Evolutionary conservation across 2,797 vertebrate species (phyloP).

Genomic region (Falco naumanni): DNA sequence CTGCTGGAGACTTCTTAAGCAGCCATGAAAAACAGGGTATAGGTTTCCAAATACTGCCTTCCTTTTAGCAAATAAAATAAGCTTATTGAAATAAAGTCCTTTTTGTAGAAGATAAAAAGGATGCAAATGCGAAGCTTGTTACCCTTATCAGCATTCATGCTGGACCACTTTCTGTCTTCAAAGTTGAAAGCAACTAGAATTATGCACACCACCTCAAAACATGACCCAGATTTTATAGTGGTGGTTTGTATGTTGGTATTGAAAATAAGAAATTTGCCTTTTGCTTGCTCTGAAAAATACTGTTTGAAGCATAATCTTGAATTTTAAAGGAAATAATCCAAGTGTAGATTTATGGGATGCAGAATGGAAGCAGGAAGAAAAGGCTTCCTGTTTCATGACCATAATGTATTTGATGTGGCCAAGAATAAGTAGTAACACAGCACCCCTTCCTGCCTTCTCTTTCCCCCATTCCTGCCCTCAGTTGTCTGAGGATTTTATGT

Average conservation of each 20-base stretch:
- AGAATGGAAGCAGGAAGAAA: background rate
- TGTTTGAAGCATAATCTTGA: constrained; percentile 7
- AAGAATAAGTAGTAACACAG: background rate
- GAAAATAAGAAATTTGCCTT: background rate
- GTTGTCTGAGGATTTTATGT: background rate
- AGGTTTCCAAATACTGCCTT: constrained; percentile 4
- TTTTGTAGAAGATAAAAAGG: constrained; percentile 49
- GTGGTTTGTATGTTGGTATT: background rate
- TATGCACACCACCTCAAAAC: constrained; percentile 19
- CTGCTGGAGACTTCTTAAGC: background rate
- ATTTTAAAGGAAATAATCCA: constrained; percentile 7
- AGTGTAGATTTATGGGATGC: background rate
- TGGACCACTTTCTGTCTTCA: constrained; percentile 30
- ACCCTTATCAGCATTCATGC: constrained; percentile 31
- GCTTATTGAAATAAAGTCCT: constrained; percentile 26
- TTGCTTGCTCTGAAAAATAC: background rate
- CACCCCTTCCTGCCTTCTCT: background rate
- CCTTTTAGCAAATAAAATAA: constrained; percentile 38
- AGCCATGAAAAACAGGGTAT: background rate
- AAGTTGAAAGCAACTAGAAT: constrained; percentile 43
- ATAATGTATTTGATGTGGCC: background rate
- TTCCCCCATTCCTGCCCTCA: background rate
- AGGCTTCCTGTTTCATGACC: background rate
- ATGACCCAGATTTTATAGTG: constrained; percentile 20
- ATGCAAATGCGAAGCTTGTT: constrained; percentile 54